Base-by-base conservation (phyloP, 1,140 invertebrate genomes). In the Euschistus heros region DNA sequence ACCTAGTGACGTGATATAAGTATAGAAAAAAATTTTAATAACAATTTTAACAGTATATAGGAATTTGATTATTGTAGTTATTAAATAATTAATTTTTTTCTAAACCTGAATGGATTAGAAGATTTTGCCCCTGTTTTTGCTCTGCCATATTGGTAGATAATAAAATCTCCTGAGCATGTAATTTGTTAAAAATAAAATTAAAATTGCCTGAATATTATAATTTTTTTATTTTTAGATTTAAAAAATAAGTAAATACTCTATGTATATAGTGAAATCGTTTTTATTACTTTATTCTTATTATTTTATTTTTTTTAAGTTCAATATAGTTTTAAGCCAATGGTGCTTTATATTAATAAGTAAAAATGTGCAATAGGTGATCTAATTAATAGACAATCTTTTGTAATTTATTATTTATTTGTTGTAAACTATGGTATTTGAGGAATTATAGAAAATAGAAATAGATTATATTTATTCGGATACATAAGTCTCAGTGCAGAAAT, bases 101-200 rank as follows among this genome's bases (percentile, higher is more conserved):
- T 57, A 24, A 24, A 26, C 47, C 18, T 57, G 54, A 24, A 57
- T 3, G 15, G 20, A 57, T 50, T 50, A 50, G n/a, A 20, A 50
- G 47, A 50, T 50, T 50, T 57, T 17, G 20, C 24, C 15, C 18
- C 2, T n/a, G n/a, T 4, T 57, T 57, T 26, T 8, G 15, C 15
- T 26, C 54, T 57, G 54, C 54, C 54, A 57, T 57, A 57, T 57
- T 57, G 54, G 54, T 57, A 57, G 54, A 17, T 50, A 50, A 50
- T 20, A n/a, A 50, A 20, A 50, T 50, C 20, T 50, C 20, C 20
- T 20, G 20, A 50, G n/a, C n/a, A 2, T 50, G 20, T 50, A 20
- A 20, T 50, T 50, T 50, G 47, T 50, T 50, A 17, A 20, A n/a
- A 20, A 5, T n/a, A 7, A 20, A 18, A 24, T 26, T 8, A 8